Percentiles rank a stretch among this genome's conserved stretches.
These are phyloP conservation scores for Rhea americana DNA, from an alignment of 2,113 vertebrate genomes.

Conservation along the genomic window DNA sequence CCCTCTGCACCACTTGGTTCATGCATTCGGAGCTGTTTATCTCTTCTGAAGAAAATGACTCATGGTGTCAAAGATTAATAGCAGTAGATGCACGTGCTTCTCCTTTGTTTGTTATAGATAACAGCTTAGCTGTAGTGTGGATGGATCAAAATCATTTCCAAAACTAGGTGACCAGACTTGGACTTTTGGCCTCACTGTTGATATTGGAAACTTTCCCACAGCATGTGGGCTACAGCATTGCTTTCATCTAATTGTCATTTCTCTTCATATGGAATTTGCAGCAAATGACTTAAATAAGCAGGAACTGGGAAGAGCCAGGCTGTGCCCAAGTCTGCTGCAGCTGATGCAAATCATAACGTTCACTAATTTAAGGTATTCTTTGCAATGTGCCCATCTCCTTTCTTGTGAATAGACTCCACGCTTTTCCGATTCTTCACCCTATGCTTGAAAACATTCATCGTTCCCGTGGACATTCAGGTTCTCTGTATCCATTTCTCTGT, in stretches of 20 bases:
- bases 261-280: not conserved
- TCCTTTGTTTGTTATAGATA: not conserved
- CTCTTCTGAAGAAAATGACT: not conserved
- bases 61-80: not conserved
- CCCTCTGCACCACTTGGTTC: not conserved
- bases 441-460: not conserved
- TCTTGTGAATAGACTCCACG: not conserved
- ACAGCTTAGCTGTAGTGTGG: not conserved
- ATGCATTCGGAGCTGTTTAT: not conserved
- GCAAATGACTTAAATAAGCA: not conserved
- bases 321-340: not conserved
- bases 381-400: not conserved
- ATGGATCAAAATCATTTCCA: not conserved
- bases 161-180: accelerated
- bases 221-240: accelerated
- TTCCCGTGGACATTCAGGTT: not conserved
- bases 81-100: not conserved
- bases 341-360: not conserved
- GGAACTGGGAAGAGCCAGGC: not conserved
- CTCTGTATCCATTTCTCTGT: not conserved
- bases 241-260: not conserved
- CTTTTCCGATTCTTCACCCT: not conserved
- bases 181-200: accelerated
- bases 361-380: not conserved
- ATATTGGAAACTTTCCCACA: accelerated